Evolutionary conservation across 1,140 invertebrate genomes (phyloP).

Genomic region (Solenopsis fugax): DNA sequence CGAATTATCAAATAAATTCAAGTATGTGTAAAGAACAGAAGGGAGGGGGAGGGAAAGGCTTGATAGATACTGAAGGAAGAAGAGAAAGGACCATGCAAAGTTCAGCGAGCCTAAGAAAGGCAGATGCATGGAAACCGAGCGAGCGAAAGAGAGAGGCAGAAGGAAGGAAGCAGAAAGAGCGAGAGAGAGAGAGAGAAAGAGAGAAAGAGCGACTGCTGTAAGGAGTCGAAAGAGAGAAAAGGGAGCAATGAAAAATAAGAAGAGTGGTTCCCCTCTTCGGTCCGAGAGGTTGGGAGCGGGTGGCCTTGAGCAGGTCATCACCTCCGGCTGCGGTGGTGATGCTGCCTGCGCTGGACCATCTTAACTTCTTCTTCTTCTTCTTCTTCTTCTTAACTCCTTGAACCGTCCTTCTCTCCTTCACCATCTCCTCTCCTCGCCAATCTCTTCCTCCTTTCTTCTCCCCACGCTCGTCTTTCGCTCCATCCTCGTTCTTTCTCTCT

Average conservation of each 20-base stretch:
- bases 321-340: conserved; percentile 80
- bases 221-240: conserved; percentile 74
- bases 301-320: conserved; percentile 86
- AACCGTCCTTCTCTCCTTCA: conserved; percentile 59
- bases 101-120: conserved; percentile 65
- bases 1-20: conserved; percentile 21
- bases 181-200: conserved; percentile 54
- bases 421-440: conserved; percentile 53
- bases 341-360: conserved; percentile 80
- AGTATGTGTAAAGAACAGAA: conserved; percentile 52
- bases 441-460: conserved; percentile 41
- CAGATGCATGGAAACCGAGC: conserved; percentile 43
- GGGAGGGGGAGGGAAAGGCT: not conserved
- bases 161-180: conserved; percentile 52
- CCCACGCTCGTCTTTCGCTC: conserved; percentile 34
- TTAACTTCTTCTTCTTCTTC: conserved; percentile 80
- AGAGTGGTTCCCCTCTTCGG: conserved; percentile 72
- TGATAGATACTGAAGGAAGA: conserved; percentile 7
- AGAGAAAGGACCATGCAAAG: conserved; percentile 48
- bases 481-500: conserved; percentile 53
- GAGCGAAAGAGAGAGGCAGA: conserved; percentile 34
- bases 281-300: conserved; percentile 81
- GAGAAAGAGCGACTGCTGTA: conserved; percentile 38
- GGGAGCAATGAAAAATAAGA: conserved; percentile 75
- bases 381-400: conserved; percentile 68